Evolutionary conservation across 2,888 invertebrate species (phyloP).

Genomic region (Campopleginae sp.): DNA sequence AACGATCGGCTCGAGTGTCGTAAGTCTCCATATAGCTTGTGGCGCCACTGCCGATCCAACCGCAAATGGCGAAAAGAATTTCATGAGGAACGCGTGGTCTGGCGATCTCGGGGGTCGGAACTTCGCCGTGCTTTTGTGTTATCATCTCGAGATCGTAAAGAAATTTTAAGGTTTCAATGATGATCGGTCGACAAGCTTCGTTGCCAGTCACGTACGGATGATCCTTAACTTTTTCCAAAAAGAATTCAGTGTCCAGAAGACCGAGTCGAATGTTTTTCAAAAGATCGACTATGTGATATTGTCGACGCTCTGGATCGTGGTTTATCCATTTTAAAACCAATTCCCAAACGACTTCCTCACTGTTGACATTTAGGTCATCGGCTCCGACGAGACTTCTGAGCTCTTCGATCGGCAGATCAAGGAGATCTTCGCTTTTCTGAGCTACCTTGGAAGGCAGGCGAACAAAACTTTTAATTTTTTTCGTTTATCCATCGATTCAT

Average conservation of each 20-base stretch:
- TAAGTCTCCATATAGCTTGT: slow-evolving; percentile 92
- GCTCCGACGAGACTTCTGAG: slow-evolving; percentile 91
- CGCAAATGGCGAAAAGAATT: slow-evolving; percentile 93
- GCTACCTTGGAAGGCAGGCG: slow-evolving; percentile 85
- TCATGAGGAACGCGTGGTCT: slow-evolving; percentile 94
- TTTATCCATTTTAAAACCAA: slow-evolving; percentile 95
- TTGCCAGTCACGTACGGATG: slow-evolving; percentile 94
- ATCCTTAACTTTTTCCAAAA: slow-evolving; percentile 95
- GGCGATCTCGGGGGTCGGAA: slow-evolving; percentile 94
- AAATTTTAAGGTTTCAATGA: slow-evolving; percentile 96
- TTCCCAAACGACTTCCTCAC: slow-evolving; percentile 95
- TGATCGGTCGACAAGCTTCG: slow-evolving; percentile 93
- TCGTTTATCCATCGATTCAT: background rate
- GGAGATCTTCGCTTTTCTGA: slow-evolving; percentile 90
- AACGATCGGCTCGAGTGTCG: slow-evolving; percentile 94
- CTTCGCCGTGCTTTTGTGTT: slow-evolving; percentile 90
- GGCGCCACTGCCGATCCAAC: slow-evolving; percentile 88
- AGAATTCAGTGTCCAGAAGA: slow-evolving; percentile 94
- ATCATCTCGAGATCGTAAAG: slow-evolving; percentile 97
- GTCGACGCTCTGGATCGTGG: slow-evolving; percentile 89
- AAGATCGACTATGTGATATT: slow-evolving; percentile 90
- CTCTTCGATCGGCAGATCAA: slow-evolving; percentile 90
- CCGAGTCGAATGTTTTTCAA: slow-evolving; percentile 93
- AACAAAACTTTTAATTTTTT: slow-evolving; percentile 39
- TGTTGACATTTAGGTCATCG: slow-evolving; percentile 94